Evolutionary conservation across 2,888 invertebrate genomes (phyloP), one percentile per base, ranked within the genome.

Genomic region (Diploptera punctata): DNA sequence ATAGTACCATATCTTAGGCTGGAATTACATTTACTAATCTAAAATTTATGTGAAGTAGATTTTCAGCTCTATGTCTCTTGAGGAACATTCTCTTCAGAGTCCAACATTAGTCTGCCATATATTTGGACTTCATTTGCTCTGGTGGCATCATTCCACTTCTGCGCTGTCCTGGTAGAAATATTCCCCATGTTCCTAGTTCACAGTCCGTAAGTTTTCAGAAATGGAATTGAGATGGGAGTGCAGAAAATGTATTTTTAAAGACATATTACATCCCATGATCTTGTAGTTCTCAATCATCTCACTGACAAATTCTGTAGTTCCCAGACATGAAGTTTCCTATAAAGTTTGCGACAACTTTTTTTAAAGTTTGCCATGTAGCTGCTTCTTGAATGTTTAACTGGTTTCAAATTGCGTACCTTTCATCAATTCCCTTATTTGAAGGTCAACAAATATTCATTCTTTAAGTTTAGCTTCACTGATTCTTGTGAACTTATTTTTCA

Each of bases 151-250:
- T 68, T 43, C 24, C 60, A 68, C 43, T 18, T 10, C 47, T 7
- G 33, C 1, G 24, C 43, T 57, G 26, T 68, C 49, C 21, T 61
- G 43, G 24, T 61, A 60, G 21, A 72, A 62, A 13, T 24, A 26
- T 54, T 71, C 43, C 3, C 47, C 47, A 19, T 16, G n/a, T 65
- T 65, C 62, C 26, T 71, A 65, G 13, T 4, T n/a, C 3, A 31
- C 62, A 29, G 9, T 26, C 1, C 49, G 52, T 19, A 65, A 18
- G 44, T 65, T 71, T 29, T 54, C 33, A 43, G 65, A 54, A n/a
- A 71, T 67, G 54, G 52, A 67, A 52, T 71, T 33, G 13, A 70
- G 70, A 19, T 57, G 70, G 3, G 57, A 57, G 29, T 70, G 19
- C 16, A 60, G 43, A 1, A 60, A 33, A 26, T 70, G 70, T 2